These are phyloP conservation scores for Petrocephalus zakoni DNA, from an alignment of 2,113 vertebrate genomes.

Conservation along the genomic window DNA sequence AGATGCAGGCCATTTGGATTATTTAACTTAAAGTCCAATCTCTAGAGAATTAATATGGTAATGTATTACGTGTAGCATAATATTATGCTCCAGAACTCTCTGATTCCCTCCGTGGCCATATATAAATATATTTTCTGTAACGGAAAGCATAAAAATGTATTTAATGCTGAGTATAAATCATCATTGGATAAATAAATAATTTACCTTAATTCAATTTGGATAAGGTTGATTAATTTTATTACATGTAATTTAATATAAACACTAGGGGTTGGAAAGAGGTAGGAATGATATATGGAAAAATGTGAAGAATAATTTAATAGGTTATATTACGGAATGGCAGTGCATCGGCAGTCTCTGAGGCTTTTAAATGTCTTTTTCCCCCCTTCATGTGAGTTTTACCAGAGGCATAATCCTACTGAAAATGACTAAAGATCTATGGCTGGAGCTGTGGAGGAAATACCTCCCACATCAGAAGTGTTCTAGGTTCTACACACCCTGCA, in stretches of 20 bases:
- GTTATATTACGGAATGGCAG: background rate
- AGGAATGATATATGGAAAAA: background rate
- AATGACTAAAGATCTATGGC: background rate
- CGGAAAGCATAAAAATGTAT: background rate
- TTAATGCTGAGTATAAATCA: background rate
- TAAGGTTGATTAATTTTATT: background rate
- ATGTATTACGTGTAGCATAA: background rate
- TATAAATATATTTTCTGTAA: background rate
- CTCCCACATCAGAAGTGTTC: background rate
- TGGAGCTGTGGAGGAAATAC: background rate
- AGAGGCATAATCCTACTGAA: slow-evolving; percentile 3
- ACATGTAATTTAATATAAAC: background rate
- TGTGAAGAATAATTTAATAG: background rate
- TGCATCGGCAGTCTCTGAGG: background rate
- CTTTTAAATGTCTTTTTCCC: background rate
- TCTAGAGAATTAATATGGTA: background rate
- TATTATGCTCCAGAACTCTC: background rate
- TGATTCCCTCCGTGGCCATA: background rate
- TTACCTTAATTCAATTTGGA: background rate
- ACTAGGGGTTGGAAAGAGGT: background rate
- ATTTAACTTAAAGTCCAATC: background rate
- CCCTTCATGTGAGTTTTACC: background rate
- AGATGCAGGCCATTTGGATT: background rate
- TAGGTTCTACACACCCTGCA: background rate
- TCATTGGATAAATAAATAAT: slow-evolving; percentile 2